These are phyloP conservation scores for Eulemur albifrons DNA, from an alignment of 2,797 vertebrate species.

Conservation along the genomic window DNA sequence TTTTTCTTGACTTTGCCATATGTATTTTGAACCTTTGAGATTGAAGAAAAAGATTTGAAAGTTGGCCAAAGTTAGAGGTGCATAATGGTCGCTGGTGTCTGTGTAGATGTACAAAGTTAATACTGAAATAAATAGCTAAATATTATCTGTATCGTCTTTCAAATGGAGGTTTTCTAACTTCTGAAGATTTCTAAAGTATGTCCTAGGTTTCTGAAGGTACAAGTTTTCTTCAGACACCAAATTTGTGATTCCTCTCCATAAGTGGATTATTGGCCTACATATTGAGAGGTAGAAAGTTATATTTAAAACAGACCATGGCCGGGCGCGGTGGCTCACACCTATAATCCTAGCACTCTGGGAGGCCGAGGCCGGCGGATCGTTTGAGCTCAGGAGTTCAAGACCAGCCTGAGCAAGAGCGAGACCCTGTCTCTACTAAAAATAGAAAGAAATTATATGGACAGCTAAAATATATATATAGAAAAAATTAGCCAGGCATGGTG, in stretches of 20 bases:
- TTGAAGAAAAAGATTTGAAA: not conserved
- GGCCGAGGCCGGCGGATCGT: too few relatives aligned
- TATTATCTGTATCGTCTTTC: not conserved
- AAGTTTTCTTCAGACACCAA: not conserved
- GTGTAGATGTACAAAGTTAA: not conserved
- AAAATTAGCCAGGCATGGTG: too few relatives aligned
- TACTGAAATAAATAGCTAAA: not conserved
- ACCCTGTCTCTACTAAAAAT: too few relatives aligned
- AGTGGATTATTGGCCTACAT: not conserved
- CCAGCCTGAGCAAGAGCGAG: too few relatives aligned
- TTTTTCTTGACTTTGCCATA: not conserved
- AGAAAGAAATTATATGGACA: too few relatives aligned
- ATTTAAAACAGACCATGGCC: not conserved
- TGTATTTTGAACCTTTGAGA: not conserved
- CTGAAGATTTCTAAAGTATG: not conserved
- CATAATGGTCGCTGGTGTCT: not conserved
- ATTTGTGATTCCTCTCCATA: not conserved
- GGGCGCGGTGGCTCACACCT: too few relatives aligned
- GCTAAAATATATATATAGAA: too few relatives aligned
- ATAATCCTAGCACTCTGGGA: too few relatives aligned
- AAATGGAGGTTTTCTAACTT: not conserved
- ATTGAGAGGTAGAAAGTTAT: not conserved
- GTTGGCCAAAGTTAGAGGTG: too few relatives aligned
- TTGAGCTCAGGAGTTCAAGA: too few relatives aligned
- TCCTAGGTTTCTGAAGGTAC: not conserved